Evolutionary conservation across 2,113 vertebrate genomes (phyloP).

Genomic region (Elephas maximus): DNA sequence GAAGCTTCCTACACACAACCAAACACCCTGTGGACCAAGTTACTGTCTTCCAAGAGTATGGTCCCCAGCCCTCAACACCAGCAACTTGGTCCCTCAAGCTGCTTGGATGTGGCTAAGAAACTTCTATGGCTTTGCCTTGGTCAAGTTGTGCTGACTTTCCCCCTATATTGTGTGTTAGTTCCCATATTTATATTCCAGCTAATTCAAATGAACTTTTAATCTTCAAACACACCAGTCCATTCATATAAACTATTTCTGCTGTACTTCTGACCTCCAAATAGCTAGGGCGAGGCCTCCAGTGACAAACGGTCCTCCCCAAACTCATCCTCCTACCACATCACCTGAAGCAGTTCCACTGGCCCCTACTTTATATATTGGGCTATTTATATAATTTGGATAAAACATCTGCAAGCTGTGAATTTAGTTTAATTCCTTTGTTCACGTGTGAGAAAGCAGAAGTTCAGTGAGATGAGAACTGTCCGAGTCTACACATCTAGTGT

Average conservation of each 20-base stretch:
- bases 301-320: neutral
- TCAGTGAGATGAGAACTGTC: neutral
- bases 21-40: too few relatives aligned
- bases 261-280: neutral
- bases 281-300: neutral
- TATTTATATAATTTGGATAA: neutral
- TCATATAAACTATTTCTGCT: neutral
- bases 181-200: slow-evolving; percentile 59
- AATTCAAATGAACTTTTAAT: slow-evolving; percentile 35
- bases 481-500: neutral
- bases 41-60: too few relatives aligned
- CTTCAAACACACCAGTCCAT: neutral
- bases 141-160: too few relatives aligned
- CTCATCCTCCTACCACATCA: neutral
- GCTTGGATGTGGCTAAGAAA: too few relatives aligned
- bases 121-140: too few relatives aligned
- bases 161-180: neutral
- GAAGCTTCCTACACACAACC: too few relatives aligned
- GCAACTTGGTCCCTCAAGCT: too few relatives aligned
- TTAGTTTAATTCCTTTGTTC: neutral
- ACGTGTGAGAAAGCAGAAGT: neutral
- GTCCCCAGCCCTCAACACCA: too few relatives aligned
- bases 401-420: neutral
- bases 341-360: neutral
- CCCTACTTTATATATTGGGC: neutral